phyloP scores from a whole-genome alignment of 2,113 vertebrate species.

The Corydoras sp. region DNA sequence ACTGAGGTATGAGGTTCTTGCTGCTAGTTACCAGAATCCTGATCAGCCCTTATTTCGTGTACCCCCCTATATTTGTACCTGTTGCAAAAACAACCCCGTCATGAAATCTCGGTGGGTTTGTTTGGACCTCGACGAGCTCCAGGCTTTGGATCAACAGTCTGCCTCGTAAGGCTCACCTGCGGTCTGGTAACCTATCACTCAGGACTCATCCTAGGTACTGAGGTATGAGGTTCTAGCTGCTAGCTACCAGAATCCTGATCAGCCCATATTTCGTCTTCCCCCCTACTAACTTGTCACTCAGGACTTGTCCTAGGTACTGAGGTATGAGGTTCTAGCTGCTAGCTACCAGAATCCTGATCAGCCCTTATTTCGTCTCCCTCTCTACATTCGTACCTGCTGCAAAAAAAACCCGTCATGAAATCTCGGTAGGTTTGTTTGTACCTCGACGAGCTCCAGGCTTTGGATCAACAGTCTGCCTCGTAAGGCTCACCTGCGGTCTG shows the following conservation, averaged over 20 bases:
- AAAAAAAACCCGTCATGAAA: slow-evolving; percentile 48
- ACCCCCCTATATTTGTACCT: too few species aligned
- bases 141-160: slow-evolving; percentile 21
- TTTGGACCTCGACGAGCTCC: too few species aligned
- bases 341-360: too few species aligned
- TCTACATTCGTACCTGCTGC: too few species aligned
- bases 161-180: too few species aligned
- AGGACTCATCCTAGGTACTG: slow-evolving; percentile 1
- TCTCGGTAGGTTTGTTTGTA: slow-evolving; percentile 10
- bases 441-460: background rate
- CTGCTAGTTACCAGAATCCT: too few species aligned
- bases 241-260: slow-evolving; percentile 27
- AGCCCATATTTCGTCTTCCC: background rate
- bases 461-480: too few species aligned
- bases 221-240: slow-evolving; percentile 19
- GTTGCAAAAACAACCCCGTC: slow-evolving; percentile 43
- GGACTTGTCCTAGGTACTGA: too few species aligned
- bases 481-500: slow-evolving; percentile 25
- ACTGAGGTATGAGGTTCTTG: background rate
- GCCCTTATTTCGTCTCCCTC: too few species aligned
- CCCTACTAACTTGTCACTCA: too few species aligned
- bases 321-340: too few species aligned
- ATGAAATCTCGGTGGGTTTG: slow-evolving; percentile 33
- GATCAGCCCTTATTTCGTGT: too few species aligned
- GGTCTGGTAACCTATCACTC: slow-evolving; percentile 15